Percentiles rank a stretch among this genome's conserved stretches.
These are phyloP conservation scores for Amphipyra berbera DNA, from an alignment of 2,888 invertebrate genomes.

Conservation along the genomic window DNA sequence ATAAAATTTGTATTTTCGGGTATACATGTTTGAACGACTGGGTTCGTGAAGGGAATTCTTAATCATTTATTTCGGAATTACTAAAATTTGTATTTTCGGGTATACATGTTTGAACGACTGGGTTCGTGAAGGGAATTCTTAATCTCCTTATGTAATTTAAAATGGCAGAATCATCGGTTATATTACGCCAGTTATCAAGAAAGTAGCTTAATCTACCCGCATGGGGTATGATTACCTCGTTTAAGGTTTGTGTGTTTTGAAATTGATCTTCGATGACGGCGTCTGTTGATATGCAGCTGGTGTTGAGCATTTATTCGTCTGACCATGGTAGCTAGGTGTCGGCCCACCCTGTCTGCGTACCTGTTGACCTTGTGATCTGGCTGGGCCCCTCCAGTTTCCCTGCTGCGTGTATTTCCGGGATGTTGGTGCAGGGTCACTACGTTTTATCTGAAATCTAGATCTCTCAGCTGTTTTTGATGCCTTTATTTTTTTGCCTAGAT, in stretches of 20 bases:
- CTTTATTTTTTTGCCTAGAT: conserved; percentile 10
- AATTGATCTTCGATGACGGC: conserved; percentile 3
- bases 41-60: too few species aligned
- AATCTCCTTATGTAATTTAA: neutral
- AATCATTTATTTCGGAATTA: neutral
- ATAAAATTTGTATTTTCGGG: neutral
- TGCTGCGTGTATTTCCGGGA: too few species aligned
- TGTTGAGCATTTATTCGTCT: conserved; percentile 7
- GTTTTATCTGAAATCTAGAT: conserved; percentile 8
- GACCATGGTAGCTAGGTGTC: conserved; percentile 2
- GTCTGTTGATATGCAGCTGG: conserved; percentile 1
- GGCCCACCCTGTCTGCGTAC: conserved; percentile 8
- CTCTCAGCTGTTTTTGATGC: conserved; percentile 16
- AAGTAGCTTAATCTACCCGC: conserved; percentile 8
- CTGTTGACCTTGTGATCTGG: conserved; percentile 8
- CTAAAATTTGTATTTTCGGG: neutral
- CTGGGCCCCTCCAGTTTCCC: conserved; percentile 9
- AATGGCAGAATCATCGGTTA: conserved; percentile 4
- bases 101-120: conserved; percentile 2
- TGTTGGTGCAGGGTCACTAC: too few species aligned
- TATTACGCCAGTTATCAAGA: conserved; percentile 2
- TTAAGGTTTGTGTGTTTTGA: conserved; percentile 4
- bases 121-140: conserved; percentile 2
- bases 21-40: conserved; percentile 2
- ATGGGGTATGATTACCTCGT: conserved; percentile 1